These are phyloP conservation scores for Pterois miles DNA, from an alignment of 2,797 vertebrate genomes.

Conservation along the genomic window DNA sequence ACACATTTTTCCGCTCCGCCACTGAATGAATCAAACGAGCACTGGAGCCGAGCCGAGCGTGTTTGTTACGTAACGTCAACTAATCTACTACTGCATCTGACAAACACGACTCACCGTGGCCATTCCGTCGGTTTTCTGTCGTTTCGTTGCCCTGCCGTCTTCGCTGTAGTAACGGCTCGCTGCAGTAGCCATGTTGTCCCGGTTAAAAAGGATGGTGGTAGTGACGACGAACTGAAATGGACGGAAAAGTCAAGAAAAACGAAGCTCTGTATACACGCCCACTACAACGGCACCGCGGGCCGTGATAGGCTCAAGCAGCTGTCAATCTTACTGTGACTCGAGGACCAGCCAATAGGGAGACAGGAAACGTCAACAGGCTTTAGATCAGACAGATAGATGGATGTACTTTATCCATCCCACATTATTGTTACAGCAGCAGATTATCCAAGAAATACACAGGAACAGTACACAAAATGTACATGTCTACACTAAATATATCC, in stretches of 20 bases:
- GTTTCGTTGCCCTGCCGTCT: conserved; percentile 92
- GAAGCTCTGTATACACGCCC: conserved; percentile 42
- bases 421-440: no score
- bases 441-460: no score
- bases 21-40: conserved; percentile 20
- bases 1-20: not conserved
- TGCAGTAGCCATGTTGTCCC: conserved; percentile 87
- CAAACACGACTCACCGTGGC: conserved; percentile 67
- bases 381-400: no score
- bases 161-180: conserved; percentile 92
- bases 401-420: no score
- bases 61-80: fast-evolving
- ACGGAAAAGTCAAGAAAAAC: conserved; percentile 73
- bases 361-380: fast-evolving
- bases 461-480: no score
- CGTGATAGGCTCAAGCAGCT: conserved; percentile 41
- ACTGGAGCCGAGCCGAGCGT: fast-evolving
- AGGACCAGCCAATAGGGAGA: conserved; percentile 32
- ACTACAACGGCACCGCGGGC: fast-evolving
- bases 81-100: fast-evolving
- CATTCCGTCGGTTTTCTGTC: conserved; percentile 90
- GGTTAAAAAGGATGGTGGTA: conserved; percentile 71
- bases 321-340: conserved; percentile 23
- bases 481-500: no score
- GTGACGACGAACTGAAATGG: conserved; percentile 73